Percentiles rank a stretch among this genome's conserved stretches.
phyloP scores from a whole-genome alignment of 2,888 invertebrate species.

The Heliconius cydno region DNA sequence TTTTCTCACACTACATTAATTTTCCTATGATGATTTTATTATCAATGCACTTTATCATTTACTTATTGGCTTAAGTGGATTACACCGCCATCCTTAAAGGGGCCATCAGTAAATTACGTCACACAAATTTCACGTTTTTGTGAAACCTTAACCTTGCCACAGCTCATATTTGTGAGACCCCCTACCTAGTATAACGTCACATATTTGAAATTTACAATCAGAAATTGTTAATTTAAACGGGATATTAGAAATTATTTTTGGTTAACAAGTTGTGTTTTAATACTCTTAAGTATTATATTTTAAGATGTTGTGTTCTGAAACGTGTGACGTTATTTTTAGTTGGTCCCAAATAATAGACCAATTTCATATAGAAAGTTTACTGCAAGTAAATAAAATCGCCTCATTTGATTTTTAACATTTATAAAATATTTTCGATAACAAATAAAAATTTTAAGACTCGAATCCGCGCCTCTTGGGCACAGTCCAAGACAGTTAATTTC shows the following conservation, averaged over 20 bases:
- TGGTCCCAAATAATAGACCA: background rate
- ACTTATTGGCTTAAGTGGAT: background rate
- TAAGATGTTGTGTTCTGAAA: background rate
- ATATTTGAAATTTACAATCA: too few species aligned
- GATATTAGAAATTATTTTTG: too few species aligned
- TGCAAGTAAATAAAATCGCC: too few species aligned
- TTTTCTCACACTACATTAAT: background rate
- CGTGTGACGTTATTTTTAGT: too few species aligned
- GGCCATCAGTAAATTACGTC: too few species aligned
- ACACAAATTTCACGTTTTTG: background rate
- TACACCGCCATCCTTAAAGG: background rate
- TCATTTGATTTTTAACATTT: background rate
- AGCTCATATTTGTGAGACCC: too few species aligned
- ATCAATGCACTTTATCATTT: background rate
- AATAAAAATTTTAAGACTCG: background rate
- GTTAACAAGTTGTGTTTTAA: background rate
- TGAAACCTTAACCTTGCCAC: background rate
- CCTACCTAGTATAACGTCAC: too few species aligned
- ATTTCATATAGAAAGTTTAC: background rate
- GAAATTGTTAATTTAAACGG: too few species aligned
- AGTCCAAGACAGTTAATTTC: background rate
- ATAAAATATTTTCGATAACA: background rate
- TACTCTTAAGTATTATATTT: background rate
- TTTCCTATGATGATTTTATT: background rate
- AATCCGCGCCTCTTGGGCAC: background rate